Evolutionary conservation across 2,888 invertebrate species (phyloP).

Genomic region (Diarsia rubi): DNA sequence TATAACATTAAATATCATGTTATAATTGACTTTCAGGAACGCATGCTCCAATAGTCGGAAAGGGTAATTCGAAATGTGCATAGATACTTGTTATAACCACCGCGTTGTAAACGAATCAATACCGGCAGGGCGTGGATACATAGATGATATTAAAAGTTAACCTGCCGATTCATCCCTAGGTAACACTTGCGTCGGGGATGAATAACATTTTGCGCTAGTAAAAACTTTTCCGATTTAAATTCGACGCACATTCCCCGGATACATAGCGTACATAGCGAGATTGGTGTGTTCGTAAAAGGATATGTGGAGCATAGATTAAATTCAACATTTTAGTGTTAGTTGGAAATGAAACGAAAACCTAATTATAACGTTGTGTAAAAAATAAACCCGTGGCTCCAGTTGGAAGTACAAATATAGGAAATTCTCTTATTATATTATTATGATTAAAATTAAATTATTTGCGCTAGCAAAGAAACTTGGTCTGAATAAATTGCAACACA

Average conservation of each 20-base stretch:
- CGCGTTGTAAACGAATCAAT: conserved; percentile 47
- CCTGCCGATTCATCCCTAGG: conserved; percentile 33
- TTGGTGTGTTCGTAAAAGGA: conserved; percentile 32
- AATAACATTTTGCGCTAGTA: conserved; percentile 43
- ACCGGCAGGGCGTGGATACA: conserved; percentile 12
- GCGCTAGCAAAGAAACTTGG: background rate
- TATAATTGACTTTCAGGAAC: too few species aligned
- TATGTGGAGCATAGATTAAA: conserved; percentile 33
- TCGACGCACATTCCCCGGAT: conserved; percentile 36
- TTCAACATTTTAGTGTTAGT: conserved; percentile 12
- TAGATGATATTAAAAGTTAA: conserved; percentile 38
- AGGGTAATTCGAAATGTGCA: conserved; percentile 35
- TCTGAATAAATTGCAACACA: background rate
- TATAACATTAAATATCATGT: conserved; percentile 37
- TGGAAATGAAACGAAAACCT: conserved; percentile 12
- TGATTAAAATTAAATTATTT: conserved; percentile 13
- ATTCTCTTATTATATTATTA: background rate
- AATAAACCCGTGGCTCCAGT: background rate
- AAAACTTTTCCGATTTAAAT: conserved; percentile 58
- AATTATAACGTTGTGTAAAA: conserved; percentile 13
- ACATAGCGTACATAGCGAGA: conserved; percentile 19
- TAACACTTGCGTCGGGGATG: conserved; percentile 48
- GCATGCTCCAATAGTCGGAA: conserved; percentile 16
- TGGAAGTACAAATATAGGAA: background rate
- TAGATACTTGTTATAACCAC: conserved; percentile 22